Evolutionary conservation across 2,888 invertebrate species (phyloP).

Genomic region (Cephus sareptanus): DNA sequence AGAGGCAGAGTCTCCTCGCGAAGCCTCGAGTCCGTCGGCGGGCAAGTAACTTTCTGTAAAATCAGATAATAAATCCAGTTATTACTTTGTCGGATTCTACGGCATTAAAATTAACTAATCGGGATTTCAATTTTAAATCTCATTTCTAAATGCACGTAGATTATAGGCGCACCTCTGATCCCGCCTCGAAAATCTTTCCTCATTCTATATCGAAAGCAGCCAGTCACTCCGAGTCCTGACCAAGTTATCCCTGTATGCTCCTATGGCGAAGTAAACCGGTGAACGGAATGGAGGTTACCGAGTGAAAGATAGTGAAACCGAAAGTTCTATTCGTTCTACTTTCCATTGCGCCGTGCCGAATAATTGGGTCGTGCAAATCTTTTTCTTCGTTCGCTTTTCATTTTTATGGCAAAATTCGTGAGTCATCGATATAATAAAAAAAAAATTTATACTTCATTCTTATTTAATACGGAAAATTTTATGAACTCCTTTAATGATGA

Average conservation of each 20-base stretch:
- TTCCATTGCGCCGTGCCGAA: conserved; percentile 48
- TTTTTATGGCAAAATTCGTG: neutral
- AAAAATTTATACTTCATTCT: neutral
- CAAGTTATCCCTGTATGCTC: neutral
- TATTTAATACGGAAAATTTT: neutral
- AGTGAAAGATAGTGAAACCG: conserved; percentile 59
- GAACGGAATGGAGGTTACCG: conserved; percentile 42
- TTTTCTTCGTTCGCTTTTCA: neutral
- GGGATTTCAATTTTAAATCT: neutral
- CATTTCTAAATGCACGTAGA: neutral
- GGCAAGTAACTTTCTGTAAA: neutral
- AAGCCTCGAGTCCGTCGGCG: neutral
- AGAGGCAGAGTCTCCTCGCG: neutral
- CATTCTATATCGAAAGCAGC: neutral
- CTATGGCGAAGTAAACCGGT: conserved; percentile 21
- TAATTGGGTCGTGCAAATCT: conserved; percentile 35
- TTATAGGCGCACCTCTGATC: neutral
- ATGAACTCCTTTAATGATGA: neutral
- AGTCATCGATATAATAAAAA: neutral
- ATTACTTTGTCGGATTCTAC: neutral
- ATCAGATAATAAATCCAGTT: neutral
- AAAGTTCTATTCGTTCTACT: conserved; percentile 60
- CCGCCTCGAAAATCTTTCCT: neutral
- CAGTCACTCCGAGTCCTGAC: neutral
- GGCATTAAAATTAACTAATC: neutral